Conservation (phyloP, 2,797 vertebrate genomes). For the Hyperoplus immaculatus region DNA sequence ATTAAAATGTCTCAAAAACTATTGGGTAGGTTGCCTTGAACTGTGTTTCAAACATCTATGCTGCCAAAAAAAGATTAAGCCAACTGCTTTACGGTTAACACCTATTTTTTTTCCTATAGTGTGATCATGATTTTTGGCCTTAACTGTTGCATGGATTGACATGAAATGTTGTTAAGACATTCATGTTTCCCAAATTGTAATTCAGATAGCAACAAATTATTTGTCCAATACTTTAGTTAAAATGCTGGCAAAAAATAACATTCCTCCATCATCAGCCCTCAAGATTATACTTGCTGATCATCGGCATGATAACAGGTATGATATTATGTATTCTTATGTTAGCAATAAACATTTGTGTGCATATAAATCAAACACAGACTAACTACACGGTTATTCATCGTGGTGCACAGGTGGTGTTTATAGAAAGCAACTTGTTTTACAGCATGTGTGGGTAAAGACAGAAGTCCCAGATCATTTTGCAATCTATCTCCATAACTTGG, state of each 20-base stretch:
- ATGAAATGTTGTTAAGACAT: neutral
- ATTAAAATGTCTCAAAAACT: slow-evolving; percentile 11
- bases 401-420: neutral
- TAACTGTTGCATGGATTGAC: neutral
- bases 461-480: slow-evolving; percentile 1
- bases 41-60: neutral
- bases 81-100: neutral
- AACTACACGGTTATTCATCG: neutral
- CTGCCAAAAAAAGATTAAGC: no score
- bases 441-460: neutral
- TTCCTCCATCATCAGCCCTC: neutral
- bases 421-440: neutral
- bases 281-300: neutral
- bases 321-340: no score
- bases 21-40: neutral
- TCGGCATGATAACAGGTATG: neutral
- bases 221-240: neutral
- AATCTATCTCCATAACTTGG: neutral
- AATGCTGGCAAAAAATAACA: neutral
- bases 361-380: neutral
- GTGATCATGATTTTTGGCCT: neutral
- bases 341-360: neutral
- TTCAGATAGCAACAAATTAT: neutral
- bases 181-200: neutral
- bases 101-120: neutral